Evolutionary conservation across 2,113 vertebrate species (phyloP).

Genomic region (Forbesichthys papilliferus): DNA sequence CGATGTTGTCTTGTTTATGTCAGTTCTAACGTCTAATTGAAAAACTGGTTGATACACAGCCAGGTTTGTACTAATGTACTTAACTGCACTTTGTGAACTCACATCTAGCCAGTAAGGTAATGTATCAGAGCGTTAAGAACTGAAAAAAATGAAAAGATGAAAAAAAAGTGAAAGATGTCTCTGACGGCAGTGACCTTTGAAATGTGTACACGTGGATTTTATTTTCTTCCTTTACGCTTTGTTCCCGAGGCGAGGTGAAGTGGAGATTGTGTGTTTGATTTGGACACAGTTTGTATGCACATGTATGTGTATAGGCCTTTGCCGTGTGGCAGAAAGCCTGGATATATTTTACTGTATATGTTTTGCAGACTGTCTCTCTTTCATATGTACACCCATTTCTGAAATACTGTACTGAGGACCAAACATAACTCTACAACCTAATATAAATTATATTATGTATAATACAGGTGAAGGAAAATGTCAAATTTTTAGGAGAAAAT

Average conservation of each 20-base stretch:
- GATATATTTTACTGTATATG: slow-evolving; percentile 14
- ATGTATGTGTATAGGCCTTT: not conserved
- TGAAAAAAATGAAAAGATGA: too few relatives aligned
- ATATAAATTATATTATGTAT: slow-evolving; percentile 26
- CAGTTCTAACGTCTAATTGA: too few relatives aligned
- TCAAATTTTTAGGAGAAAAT: not conserved
- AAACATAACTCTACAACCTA: slow-evolving; percentile 43
- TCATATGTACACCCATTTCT: too few relatives aligned
- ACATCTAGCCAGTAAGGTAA: too few relatives aligned
- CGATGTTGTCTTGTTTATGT: too few relatives aligned
- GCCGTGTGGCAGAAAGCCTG: not conserved
- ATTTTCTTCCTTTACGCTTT: slow-evolving; percentile 1
- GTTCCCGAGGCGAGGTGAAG: slow-evolving; percentile 8
- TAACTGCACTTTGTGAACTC: too few relatives aligned
- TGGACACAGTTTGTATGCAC: slow-evolving; percentile 21
- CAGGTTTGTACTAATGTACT: too few relatives aligned
- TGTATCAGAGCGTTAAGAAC: too few relatives aligned
- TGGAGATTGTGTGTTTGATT: slow-evolving; percentile 45
- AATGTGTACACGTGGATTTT: not conserved
- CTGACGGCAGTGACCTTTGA: not conserved
- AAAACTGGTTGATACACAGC: too few relatives aligned
- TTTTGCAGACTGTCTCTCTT: too few relatives aligned
- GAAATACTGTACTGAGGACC: not conserved
- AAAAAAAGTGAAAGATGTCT: too few relatives aligned
- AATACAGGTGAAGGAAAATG: too few relatives aligned